Evolutionary conservation across 1,140 invertebrate genomes (phyloP).

Genomic region (Brachionus asplanchnoidis): DNA sequence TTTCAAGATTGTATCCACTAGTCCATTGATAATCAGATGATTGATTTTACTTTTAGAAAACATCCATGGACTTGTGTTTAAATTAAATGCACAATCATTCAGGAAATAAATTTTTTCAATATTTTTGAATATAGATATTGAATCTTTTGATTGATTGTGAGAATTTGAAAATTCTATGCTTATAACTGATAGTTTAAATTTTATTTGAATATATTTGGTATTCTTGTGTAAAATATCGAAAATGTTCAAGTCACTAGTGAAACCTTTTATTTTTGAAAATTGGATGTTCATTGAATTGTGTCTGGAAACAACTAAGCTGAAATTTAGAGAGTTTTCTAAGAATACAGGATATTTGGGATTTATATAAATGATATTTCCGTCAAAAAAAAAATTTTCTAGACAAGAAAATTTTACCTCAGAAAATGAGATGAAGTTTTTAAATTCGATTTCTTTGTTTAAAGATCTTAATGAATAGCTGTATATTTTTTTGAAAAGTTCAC

Average conservation of each 20-base stretch:
- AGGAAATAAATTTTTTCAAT: not conserved
- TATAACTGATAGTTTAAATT: not conserved
- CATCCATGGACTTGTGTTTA: not conserved
- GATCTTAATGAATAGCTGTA: no score
- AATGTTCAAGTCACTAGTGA: not conserved
- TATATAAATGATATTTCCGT: no score
- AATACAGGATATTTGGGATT: not conserved
- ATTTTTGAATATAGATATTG: not conserved
- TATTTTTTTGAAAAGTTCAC: no score
- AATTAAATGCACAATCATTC: not conserved
- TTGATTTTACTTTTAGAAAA: not conserved
- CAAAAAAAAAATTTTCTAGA: no score
- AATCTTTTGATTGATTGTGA: not conserved
- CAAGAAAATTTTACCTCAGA: no score
- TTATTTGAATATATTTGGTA: not conserved
- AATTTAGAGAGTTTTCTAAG: not conserved
- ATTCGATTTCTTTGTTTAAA: no score
- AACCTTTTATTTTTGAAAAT: not conserved
- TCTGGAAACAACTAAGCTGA: not conserved
- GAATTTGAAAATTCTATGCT: not conserved
- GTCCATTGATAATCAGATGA: not conserved
- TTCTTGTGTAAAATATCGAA: not conserved
- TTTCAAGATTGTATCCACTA: not conserved
- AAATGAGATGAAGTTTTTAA: no score
- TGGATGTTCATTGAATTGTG: not conserved